phyloP scores from a whole-genome alignment of 2,113 vertebrate genomes.

The Myanophis thanlyinensis region DNA sequence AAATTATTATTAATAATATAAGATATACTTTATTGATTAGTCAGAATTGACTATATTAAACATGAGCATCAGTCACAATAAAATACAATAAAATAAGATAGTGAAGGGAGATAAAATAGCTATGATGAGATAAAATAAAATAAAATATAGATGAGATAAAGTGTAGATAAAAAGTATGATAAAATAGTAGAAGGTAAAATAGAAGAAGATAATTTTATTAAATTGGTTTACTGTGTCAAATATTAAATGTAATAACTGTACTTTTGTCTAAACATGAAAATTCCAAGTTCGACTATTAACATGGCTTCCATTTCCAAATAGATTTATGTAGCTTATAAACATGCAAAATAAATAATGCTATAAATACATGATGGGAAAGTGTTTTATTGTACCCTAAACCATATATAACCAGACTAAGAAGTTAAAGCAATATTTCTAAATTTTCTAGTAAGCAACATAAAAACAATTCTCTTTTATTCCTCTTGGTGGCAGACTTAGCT shows the following conservation, averaged over 20 bases:
- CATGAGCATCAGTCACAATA: background rate
- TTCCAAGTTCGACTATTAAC: background rate
- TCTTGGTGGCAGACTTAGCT: slow-evolving; percentile 71
- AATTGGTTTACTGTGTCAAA: background rate
- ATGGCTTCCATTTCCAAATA: background rate
- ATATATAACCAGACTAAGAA: background rate
- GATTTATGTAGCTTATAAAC: background rate
- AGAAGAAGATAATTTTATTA: background rate
- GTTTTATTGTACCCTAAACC: background rate
- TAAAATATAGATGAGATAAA: background rate
- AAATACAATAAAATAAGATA: background rate
- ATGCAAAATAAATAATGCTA: background rate
- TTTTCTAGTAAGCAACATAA: background rate
- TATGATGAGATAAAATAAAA: background rate
- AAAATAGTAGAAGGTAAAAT: background rate
- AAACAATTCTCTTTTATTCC: slow-evolving; percentile 27
- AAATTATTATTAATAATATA: background rate
- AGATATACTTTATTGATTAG: background rate
- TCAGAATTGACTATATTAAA: background rate
- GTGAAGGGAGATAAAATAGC: background rate
- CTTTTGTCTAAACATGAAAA: background rate
- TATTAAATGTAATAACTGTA: background rate
- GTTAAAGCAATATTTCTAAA: background rate
- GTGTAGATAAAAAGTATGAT: background rate
- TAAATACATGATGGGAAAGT: background rate